phyloP scores from a whole-genome alignment of 2,113 vertebrate species.

The Benitochromis conjunctus region DNA sequence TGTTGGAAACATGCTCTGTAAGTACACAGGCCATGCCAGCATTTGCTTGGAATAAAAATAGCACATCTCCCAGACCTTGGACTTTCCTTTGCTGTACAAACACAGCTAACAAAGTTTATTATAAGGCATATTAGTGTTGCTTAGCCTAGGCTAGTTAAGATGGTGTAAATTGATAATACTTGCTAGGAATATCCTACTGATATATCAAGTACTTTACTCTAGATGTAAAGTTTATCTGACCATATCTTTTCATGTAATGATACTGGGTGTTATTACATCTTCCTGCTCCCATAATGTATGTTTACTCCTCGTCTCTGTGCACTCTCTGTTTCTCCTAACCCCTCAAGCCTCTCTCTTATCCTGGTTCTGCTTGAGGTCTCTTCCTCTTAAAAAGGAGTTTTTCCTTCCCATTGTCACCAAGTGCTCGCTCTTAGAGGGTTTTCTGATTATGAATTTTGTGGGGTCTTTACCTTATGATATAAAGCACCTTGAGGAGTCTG shows the following conservation, averaged over 20 bases:
- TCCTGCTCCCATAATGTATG: neutral
- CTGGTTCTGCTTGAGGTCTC: neutral
- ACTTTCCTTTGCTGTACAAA: neutral
- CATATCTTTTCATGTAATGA: neutral
- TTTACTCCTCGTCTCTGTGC: neutral
- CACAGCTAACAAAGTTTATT: neutral
- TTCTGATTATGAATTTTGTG: neutral
- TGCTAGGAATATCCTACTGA: neutral
- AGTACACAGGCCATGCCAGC: neutral
- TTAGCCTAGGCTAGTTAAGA: neutral
- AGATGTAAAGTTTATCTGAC: neutral
- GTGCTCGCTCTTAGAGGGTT: rapidly evolving
- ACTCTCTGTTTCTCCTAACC: neutral
- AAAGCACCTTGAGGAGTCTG: neutral
- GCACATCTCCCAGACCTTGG: neutral
- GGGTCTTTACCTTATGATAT: neutral
- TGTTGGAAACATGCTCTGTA: neutral
- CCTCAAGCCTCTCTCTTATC: neutral
- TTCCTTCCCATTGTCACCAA: neutral
- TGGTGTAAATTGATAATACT: neutral
- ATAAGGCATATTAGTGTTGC: neutral
- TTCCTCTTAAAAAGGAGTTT: rapidly evolving
- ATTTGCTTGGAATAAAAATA: constrained; percentile 12
- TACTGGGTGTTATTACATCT: neutral
- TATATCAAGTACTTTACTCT: rapidly evolving